A percentile compares a stretch with the other conserved stretches of the same genome.
phyloP scores from a whole-genome alignment of 2,797 vertebrate genomes.

The Chaetodon trifasciatus region DNA sequence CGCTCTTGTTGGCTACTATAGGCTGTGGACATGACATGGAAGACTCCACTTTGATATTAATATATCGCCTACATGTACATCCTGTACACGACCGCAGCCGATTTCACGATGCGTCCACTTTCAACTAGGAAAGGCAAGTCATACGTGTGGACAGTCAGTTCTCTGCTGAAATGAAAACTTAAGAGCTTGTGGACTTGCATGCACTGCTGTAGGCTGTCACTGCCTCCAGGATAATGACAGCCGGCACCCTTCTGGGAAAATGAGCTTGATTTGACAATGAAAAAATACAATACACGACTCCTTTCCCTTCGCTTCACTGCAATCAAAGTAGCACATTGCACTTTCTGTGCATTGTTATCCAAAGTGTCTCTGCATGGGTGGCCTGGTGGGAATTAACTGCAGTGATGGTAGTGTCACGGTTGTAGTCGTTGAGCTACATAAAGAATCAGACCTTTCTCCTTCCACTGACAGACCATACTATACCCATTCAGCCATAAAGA shows the following conservation, averaged over 20 bases:
- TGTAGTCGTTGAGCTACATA: not conserved
- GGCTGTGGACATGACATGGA: too few relatives aligned
- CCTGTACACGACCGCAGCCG: not conserved
- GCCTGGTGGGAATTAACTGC: constrained; percentile 31
- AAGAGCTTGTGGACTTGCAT: not conserved
- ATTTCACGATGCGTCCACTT: constrained; percentile 10
- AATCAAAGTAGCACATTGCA: constrained; percentile 14
- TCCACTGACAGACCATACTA: constrained; percentile 25
- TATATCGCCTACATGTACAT: too few relatives aligned
- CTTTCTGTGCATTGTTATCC: constrained; percentile 30
- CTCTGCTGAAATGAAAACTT: constrained; percentile 9
- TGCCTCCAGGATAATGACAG: constrained; percentile 44
- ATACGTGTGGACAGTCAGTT: not conserved
- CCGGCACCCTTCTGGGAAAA: constrained; percentile 40
- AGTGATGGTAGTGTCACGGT: not conserved
- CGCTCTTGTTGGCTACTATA: too few relatives aligned
- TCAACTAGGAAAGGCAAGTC: not conserved
- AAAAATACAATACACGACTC: constrained; percentile 15
- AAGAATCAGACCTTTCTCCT: constrained; percentile 26
- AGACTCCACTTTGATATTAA: too few relatives aligned
- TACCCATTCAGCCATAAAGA: constrained; percentile 22
- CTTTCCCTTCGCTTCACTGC: constrained; percentile 26
- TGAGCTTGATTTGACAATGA: constrained; percentile 39
- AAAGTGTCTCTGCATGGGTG: constrained; percentile 28
- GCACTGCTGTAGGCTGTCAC: not conserved